These are phyloP conservation scores for Acanthosepion lycidas DNA, from an alignment of 2,888 invertebrate genomes.

Conservation along the genomic window DNA sequence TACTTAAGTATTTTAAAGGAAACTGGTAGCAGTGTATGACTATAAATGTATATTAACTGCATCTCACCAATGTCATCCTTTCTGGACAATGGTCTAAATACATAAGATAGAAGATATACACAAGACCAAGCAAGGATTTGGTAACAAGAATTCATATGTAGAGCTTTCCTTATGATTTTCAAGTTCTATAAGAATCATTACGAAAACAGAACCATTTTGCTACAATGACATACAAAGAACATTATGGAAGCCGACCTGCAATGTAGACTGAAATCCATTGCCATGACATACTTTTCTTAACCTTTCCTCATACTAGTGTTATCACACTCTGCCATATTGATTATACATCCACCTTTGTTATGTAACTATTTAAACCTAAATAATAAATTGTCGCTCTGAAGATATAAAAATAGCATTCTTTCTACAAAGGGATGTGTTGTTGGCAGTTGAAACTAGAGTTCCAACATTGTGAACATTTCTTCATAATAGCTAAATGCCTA, in stretches of 20 bases:
- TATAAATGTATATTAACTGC: not conserved
- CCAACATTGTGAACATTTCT: too few relatives aligned
- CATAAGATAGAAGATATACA: not conserved
- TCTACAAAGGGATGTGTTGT: too few relatives aligned
- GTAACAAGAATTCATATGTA: not conserved
- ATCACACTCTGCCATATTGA: too few relatives aligned
- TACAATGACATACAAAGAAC: not conserved
- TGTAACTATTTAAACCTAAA: too few relatives aligned
- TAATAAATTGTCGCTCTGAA: too few relatives aligned
- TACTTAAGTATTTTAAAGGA: not conserved
- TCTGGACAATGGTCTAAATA: not conserved
- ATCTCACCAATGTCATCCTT: slow-evolving; percentile 12
- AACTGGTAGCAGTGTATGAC: not conserved
- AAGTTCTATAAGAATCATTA: too few relatives aligned
- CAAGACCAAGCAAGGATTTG: not conserved
- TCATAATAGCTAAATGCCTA: too few relatives aligned
- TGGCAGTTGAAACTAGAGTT: too few relatives aligned
- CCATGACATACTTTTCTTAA: not conserved
- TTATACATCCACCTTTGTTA: too few relatives aligned
- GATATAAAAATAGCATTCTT: too few relatives aligned
- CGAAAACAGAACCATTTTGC: too few relatives aligned
- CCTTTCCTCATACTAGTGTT: not conserved
- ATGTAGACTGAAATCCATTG: not conserved
- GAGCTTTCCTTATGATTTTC: not conserved
- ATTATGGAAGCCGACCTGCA: not conserved